phyloP scores from a whole-genome alignment of 1,140 invertebrate species.

The Belonocnema kinseyi region DNA sequence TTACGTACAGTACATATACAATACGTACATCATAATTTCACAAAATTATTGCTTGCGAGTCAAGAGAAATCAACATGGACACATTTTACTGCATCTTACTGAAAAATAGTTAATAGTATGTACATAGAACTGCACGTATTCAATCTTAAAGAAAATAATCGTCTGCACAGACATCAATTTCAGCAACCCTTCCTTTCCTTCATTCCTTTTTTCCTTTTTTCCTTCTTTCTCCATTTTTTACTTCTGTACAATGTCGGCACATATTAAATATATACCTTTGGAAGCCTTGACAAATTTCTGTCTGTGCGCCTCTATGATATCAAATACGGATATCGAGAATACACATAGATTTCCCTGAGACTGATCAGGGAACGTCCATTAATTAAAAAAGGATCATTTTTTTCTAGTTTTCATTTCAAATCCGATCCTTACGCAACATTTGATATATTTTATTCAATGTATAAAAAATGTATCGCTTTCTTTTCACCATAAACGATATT shows the following conservation, averaged over 20 bases:
- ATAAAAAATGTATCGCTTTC: too few relatives aligned
- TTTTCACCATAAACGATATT: too few relatives aligned
- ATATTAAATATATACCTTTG: constrained; percentile 34
- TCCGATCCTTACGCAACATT: too few relatives aligned
- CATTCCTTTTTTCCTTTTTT: too few relatives aligned
- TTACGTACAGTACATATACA: constrained; percentile 60
- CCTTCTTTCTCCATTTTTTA: neutral
- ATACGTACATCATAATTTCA: constrained; percentile 56
- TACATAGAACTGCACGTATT: constrained; percentile 50
- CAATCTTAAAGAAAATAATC: constrained; percentile 27
- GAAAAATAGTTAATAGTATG: constrained; percentile 56
- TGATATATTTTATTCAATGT: too few relatives aligned
- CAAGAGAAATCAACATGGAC: constrained; percentile 33
- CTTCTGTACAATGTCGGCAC: constrained; percentile 38
- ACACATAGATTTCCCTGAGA: constrained; percentile 73
- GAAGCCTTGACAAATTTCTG: constrained; percentile 3
- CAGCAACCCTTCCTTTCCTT: neutral
- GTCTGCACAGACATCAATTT: constrained; percentile 36
- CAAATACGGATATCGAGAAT: constrained; percentile 61
- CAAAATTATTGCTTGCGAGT: constrained; percentile 34
- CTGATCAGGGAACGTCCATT: constrained; percentile 54
- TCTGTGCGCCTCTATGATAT: constrained; percentile 26
- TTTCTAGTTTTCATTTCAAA: too few relatives aligned
- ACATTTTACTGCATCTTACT: constrained; percentile 40
- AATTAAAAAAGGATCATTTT: too few relatives aligned